phyloP scores from a whole-genome alignment of 2,113 vertebrate species.

The Python bivittatus region DNA sequence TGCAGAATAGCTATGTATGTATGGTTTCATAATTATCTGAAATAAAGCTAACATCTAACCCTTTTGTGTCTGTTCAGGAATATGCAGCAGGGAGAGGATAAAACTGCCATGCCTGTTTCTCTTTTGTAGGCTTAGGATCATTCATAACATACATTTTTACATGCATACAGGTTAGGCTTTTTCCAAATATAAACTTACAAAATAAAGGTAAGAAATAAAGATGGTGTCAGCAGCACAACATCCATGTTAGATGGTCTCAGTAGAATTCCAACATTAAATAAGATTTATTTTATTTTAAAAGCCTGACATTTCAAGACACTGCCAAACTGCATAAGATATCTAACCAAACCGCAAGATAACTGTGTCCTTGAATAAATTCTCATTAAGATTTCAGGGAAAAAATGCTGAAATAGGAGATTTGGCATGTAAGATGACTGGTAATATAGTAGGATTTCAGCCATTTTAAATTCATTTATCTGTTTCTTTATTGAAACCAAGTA shows the following conservation, averaged over 20 bases:
- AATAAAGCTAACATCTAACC: background rate
- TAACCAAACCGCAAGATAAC: background rate
- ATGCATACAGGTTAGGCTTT: background rate
- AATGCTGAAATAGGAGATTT: background rate
- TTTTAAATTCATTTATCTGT: background rate
- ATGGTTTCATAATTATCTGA: background rate
- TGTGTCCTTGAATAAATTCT: background rate
- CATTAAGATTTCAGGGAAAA: background rate
- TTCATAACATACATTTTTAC: background rate
- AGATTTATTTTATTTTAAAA: background rate
- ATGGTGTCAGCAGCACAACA: background rate
- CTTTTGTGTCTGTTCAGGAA: background rate
- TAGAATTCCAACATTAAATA: background rate
- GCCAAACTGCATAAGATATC: background rate
- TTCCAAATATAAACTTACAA: background rate
- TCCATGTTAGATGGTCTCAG: background rate
- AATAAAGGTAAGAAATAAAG: no score
- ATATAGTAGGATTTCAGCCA: background rate
- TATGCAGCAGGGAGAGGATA: background rate
- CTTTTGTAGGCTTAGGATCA: background rate
- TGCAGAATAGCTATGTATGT: background rate
- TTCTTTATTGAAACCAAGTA: background rate
- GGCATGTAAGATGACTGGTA: background rate
- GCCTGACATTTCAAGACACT: background rate
- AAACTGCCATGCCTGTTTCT: background rate